Conservation (phyloP, 2,797 vertebrate genomes). For the Hybognathus amarus region DNA sequence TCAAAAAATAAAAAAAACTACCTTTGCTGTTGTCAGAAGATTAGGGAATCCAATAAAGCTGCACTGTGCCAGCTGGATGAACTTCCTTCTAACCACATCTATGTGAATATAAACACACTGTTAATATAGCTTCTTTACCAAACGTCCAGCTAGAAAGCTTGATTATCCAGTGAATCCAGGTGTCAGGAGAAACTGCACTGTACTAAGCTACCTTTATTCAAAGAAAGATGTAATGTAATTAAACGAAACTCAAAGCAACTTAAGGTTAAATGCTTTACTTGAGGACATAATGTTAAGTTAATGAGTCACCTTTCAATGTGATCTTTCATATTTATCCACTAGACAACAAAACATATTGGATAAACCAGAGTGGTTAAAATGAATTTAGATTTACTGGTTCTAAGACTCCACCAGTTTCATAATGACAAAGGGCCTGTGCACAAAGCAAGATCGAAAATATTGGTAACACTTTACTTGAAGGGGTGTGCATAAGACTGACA, state of each 20-base stretch:
- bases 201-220: too few species aligned
- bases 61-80: slow-evolving; percentile 67
- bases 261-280: background rate
- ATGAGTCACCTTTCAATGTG: background rate
- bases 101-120: slow-evolving; percentile 57
- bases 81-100: slow-evolving; percentile 74
- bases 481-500: too few species aligned
- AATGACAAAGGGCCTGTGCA: background rate
- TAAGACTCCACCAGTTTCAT: background rate
- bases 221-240: too few species aligned
- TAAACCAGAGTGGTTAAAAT: background rate
- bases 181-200: too few species aligned
- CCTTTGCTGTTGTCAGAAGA: slow-evolving; percentile 80
- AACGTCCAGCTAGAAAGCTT: background rate
- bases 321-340: background rate
- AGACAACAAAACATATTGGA: background rate
- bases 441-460: background rate
- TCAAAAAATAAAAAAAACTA: slow-evolving; percentile 51
- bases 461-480: too few species aligned
- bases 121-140: background rate
- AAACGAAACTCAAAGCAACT: background rate
- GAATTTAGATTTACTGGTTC: background rate
- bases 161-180: background rate
- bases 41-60: slow-evolving; percentile 82
- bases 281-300: background rate